Conservation (phyloP, 2,888 invertebrate species). For the Tetramorium bicarinatum region DNA sequence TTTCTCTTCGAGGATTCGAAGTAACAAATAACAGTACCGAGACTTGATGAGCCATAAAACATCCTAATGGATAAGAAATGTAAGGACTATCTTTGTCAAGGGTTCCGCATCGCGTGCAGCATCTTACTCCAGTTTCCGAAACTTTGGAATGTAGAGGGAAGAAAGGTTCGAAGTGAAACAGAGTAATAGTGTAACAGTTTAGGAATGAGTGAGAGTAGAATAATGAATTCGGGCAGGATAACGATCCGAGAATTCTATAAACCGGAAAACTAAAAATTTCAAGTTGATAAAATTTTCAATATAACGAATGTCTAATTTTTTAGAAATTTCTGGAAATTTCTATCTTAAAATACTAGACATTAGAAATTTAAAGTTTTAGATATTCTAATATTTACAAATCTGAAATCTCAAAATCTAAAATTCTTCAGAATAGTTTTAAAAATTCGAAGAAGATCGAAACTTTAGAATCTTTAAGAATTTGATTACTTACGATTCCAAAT, state of each 20-base stretch:
- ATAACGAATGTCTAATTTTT: background rate
- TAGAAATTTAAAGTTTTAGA: background rate
- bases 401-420: background rate
- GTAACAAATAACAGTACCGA: constrained; percentile 26
- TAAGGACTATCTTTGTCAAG: constrained; percentile 1
- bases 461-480: constrained; percentile 9
- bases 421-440: background rate
- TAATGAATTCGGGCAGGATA: constrained; percentile 17
- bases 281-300: background rate
- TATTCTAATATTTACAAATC: background rate
- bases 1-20: constrained; percentile 81
- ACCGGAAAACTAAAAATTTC: background rate
- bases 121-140: background rate
- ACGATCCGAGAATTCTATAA: constrained; percentile 37
- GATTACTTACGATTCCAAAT: background rate
- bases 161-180: constrained; percentile 7
- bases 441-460: background rate
- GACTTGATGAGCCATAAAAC: constrained; percentile 28
- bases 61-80: constrained; percentile 16
- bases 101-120: constrained; percentile 7
- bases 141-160: background rate
- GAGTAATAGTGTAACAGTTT: constrained; percentile 8
- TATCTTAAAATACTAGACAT: background rate
- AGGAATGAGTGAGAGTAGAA: constrained; percentile 27
- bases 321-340: background rate